Conservation (phyloP, 2,888 invertebrate species). For the Bugulina stolonifera region DNA sequence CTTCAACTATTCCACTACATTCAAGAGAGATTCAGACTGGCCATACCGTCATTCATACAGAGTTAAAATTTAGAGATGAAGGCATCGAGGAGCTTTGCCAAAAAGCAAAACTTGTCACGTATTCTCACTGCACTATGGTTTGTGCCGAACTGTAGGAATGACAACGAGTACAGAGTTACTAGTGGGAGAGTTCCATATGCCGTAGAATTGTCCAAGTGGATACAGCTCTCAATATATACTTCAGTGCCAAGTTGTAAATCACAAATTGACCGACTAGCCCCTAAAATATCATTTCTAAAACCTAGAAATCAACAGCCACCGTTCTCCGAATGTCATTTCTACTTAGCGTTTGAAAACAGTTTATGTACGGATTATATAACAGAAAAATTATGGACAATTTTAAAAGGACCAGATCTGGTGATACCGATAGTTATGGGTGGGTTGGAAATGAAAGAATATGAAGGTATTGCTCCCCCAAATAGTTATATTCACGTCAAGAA, state of each 20-base stretch:
- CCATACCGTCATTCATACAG: too few relatives aligned
- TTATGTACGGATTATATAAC: neutral
- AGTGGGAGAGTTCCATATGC: neutral
- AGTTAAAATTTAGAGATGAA: too few relatives aligned
- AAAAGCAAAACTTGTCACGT: too few relatives aligned
- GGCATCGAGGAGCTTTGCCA: too few relatives aligned
- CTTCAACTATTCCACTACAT: neutral
- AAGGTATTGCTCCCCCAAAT: neutral
- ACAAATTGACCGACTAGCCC: neutral
- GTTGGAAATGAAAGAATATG: neutral
- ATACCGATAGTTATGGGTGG: neutral
- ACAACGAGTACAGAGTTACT: neutral
- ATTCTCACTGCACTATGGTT: neutral
- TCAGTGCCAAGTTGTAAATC: neutral
- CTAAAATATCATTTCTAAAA: neutral
- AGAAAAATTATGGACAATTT: neutral
- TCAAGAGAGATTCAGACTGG: neutral
- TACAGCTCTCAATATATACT: neutral
- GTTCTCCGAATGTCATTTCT: neutral
- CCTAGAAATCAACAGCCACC: neutral
- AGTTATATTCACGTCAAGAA: neutral
- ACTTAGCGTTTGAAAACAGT: neutral
- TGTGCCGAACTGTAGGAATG: neutral
- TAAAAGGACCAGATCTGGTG: neutral
- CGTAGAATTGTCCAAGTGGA: neutral